These are phyloP conservation scores for Seriola rivoliana DNA, from an alignment of 2,113 vertebrate species.

Conservation along the genomic window DNA sequence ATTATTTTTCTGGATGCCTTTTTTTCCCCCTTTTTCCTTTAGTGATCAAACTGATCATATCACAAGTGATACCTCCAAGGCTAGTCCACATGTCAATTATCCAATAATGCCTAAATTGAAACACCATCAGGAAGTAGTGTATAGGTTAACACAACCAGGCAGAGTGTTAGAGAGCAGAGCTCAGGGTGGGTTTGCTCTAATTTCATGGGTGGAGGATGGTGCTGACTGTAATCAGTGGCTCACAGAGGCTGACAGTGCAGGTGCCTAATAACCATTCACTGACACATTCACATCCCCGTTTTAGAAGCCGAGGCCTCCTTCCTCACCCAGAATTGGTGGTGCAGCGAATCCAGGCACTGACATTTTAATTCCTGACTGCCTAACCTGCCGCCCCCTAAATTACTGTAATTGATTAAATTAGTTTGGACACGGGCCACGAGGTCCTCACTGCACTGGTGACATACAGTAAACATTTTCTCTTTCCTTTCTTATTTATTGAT, in stretches of 20 bases:
- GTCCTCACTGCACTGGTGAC: constrained; percentile 22
- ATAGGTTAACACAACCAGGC: not conserved
- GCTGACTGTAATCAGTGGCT: constrained; percentile 75
- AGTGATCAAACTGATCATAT: too few species aligned
- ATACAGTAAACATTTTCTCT: constrained; percentile 23
- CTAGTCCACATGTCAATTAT: not conserved
- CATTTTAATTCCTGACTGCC: constrained; percentile 76
- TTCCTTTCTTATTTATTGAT: not conserved
- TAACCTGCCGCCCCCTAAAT: constrained; percentile 75
- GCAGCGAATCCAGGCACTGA: constrained; percentile 58
- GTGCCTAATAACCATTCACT: constrained; percentile 82
- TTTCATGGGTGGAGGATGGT: constrained; percentile 70
- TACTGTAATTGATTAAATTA: constrained; percentile 84
- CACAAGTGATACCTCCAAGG: not conserved
- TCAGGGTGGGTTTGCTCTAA: constrained; percentile 47
- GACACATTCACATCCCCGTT: constrained; percentile 62
- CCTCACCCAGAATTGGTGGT: constrained; percentile 51
- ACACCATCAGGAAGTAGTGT: not conserved
- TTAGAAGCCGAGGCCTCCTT: constrained; percentile 63
- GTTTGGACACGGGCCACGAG: constrained; percentile 80
- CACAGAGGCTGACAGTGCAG: constrained; percentile 76
- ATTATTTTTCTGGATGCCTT: too few species aligned
- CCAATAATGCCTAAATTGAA: not conserved
- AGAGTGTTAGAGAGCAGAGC: constrained; percentile 1
- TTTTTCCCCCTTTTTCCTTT: not conserved